Evolutionary conservation across 37 sponge, comb jelly and placozoan species (phyloP), one percentile per base, ranked within the genome.

Genomic region (Eunapius fragilis): DNA sequence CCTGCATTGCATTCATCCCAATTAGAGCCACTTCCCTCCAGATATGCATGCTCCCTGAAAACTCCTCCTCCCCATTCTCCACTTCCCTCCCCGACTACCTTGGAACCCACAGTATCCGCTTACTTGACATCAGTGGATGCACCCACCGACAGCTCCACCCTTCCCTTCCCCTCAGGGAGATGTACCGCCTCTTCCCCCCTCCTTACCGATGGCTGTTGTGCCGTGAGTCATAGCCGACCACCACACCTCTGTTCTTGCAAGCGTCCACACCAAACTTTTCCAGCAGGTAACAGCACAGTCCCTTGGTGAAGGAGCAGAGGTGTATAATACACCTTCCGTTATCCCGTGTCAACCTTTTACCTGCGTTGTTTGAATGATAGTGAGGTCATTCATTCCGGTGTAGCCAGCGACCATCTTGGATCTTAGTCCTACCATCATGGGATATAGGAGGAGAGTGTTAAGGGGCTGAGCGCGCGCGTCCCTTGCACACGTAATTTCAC

Each of bases 311-410:
- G n/a, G n/a, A n/a, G n/a, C n/a, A n/a, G n/a, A n/a, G n/a, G n/a
- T n/a, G n/a, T n/a, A n/a, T n/a, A n/a, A n/a, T n/a, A n/a, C n/a
- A n/a, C 71, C 32, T 70, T 17, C 68, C 24, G 69, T 24, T 11
- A 33, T 27, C 9, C 30, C 5, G 22, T 6, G 19, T 14, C 25
- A 0, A 6, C 33, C 31, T 22, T 45, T 38, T 32, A 96, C 97
- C 92, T 98, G 99, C 17, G 98, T 92, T 38, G 96, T 99, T 68
- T 99, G 99, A 25, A 99, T 95, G 37, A 99, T 80, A n/a, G 98
- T 97, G 67, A 99, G 92, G 74, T 99, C 98, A 71, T 99, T 99
- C 96, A 99, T 97, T 26, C 87, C 45, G 70, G 80, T 83, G 74
- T 92, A 99, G 37, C 99, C 99, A 12, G 98, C 95, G 27, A 97